Conservation (phyloP, 2,113 vertebrate species). For the Ondatra zibethicus region DNA sequence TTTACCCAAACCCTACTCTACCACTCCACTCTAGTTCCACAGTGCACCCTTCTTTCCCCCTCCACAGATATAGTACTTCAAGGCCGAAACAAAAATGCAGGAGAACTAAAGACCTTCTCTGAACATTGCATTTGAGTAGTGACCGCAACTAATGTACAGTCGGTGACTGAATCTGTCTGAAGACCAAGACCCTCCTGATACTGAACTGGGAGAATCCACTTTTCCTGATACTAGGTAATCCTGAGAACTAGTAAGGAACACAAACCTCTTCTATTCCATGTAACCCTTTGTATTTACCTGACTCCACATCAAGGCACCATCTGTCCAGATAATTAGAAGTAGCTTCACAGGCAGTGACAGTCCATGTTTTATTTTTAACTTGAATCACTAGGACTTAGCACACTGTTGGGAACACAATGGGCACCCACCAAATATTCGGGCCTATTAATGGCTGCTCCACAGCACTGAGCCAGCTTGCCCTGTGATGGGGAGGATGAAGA, state of each 20-base stretch:
- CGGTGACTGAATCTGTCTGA: neutral
- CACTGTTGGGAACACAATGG: neutral
- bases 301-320: neutral
- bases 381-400: neutral
- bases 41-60: neutral
- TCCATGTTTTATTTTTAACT: neutral
- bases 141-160: neutral
- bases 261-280: neutral
- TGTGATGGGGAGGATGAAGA: neutral
- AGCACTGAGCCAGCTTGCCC: neutral
- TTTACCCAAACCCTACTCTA: too few relatives aligned
- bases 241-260: neutral
- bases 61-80: neutral
- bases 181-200: neutral
- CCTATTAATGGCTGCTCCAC: neutral
- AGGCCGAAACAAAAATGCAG: neutral
- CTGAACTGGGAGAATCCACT: neutral
- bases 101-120: neutral
- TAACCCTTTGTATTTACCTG: neutral
- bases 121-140: neutral
- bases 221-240: neutral
- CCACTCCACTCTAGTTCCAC: neutral
- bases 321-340: neutral
- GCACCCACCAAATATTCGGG: neutral
- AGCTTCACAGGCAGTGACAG: neutral